A percentile compares a stretch with the other conserved stretches of the same genome.
Evolutionary conservation across 35 echinoderm and acorn worm species (phyloP).

Genomic region (Apostichopus californicus): DNA sequence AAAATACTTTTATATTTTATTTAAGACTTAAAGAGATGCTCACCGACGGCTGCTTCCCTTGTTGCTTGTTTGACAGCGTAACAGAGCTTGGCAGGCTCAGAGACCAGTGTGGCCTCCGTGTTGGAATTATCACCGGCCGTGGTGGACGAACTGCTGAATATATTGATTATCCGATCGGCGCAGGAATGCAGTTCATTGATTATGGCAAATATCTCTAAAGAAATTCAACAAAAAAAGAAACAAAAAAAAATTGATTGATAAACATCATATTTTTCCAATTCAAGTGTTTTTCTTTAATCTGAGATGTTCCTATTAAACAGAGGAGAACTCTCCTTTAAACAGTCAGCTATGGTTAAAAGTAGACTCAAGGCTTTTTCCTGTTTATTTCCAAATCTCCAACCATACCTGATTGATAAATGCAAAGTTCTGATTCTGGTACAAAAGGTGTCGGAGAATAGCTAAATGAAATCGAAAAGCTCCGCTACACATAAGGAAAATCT

Average conservation of each 20-base stretch:
- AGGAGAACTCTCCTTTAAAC: too few species aligned
- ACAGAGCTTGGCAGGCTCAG: slow-evolving; percentile 79
- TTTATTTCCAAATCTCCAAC: too few species aligned
- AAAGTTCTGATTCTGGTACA: too few species aligned
- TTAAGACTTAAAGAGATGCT: slow-evolving; percentile 1
- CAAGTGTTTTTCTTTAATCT: too few species aligned
- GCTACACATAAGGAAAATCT: too few species aligned
- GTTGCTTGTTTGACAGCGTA: slow-evolving; percentile 74
- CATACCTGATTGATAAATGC: too few species aligned
- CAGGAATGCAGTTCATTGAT: slow-evolving; percentile 84
- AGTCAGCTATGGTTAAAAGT: too few species aligned
- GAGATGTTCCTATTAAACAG: too few species aligned
- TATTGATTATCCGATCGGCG: slow-evolving; percentile 68
- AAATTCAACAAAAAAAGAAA: background rate
- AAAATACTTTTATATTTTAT: too few species aligned
- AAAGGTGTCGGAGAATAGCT: too few species aligned
- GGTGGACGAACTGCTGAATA: slow-evolving; percentile 60
- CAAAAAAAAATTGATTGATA: background rate
- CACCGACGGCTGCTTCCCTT: slow-evolving; percentile 82
- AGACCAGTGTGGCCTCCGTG: slow-evolving; percentile 27
- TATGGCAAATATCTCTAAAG: slow-evolving; percentile 69
- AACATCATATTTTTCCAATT: background rate
- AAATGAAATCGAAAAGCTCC: too few species aligned
- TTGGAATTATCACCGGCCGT: background rate
- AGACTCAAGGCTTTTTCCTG: too few species aligned